Evolutionary conservation across 2,797 vertebrate species (phyloP).

Genomic region (Ceyx erithaca): DNA sequence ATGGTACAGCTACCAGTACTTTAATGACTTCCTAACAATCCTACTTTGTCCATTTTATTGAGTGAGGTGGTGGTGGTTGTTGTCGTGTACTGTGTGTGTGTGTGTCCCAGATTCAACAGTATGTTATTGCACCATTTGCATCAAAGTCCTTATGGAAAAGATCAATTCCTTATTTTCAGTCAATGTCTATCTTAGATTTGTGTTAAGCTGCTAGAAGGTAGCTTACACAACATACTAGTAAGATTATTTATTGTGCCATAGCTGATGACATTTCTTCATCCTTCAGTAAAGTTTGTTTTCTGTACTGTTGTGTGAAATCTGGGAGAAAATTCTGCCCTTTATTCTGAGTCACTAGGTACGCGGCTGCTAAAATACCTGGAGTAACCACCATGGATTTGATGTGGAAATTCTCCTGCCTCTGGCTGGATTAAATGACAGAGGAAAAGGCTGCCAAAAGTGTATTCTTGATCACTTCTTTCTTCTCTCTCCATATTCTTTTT

Average conservation of each 20-base stretch:
- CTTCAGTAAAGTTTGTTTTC: background rate
- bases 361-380: background rate
- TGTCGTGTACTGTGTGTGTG: background rate
- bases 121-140: background rate
- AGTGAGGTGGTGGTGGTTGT: background rate
- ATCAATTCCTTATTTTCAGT: background rate
- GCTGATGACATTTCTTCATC: background rate
- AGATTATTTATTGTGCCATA: background rate
- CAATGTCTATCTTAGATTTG: background rate
- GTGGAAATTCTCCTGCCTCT: background rate
- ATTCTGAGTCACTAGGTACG: background rate
- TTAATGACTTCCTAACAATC: background rate
- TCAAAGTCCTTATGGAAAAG: background rate
- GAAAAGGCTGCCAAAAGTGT: background rate
- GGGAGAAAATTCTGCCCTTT: background rate
- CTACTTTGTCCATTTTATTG: background rate
- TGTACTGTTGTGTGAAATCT: background rate
- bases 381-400: too few relatives aligned
- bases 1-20: background rate
- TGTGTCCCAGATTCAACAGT: background rate
- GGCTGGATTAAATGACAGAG: background rate
- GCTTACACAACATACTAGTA: background rate
- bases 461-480: background rate
- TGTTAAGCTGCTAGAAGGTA: background rate
- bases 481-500: background rate